A percentile compares a stretch with the other conserved stretches of the same genome.
These are phyloP conservation scores for Pocillopora verrucosa DNA, from an alignment of 64 coral and sea anemone species.

Conservation along the genomic window DNA sequence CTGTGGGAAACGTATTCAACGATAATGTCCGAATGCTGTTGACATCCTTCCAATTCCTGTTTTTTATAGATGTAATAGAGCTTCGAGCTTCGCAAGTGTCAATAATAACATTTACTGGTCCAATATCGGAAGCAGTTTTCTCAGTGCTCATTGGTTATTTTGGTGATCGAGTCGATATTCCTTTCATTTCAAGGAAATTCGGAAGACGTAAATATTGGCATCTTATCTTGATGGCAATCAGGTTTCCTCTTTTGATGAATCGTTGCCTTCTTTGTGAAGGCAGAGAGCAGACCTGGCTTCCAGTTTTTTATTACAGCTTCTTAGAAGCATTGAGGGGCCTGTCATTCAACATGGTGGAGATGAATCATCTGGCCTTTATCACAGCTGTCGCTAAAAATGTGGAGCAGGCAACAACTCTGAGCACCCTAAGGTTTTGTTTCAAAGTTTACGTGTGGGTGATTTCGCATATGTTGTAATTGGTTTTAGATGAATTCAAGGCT, in stretches of 20 bases:
- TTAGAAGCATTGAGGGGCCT: background rate
- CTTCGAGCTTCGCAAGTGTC: background rate
- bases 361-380: conserved; percentile 4
- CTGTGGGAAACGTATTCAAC: conserved; percentile 16
- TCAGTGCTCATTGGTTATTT: background rate
- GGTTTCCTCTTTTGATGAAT: background rate
- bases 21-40: background rate
- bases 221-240: background rate
- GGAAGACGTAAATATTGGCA: conserved; percentile 20
- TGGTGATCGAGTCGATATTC: background rate
- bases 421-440: background rate
- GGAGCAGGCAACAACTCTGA: background rate
- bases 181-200: conserved; percentile 1
- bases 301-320: background rate
- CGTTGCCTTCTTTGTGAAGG: background rate
- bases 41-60: background rate
- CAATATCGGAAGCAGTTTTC: background rate
- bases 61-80: background rate
- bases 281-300: background rate
- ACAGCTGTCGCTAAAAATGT: background rate
- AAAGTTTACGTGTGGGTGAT: background rate
- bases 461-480: background rate
- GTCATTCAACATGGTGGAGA: background rate
- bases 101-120: background rate
- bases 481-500: too few species aligned